These are phyloP conservation scores for Luehdorfia chinensis DNA, from an alignment of 1,140 invertebrate species.

Conservation along the genomic window DNA sequence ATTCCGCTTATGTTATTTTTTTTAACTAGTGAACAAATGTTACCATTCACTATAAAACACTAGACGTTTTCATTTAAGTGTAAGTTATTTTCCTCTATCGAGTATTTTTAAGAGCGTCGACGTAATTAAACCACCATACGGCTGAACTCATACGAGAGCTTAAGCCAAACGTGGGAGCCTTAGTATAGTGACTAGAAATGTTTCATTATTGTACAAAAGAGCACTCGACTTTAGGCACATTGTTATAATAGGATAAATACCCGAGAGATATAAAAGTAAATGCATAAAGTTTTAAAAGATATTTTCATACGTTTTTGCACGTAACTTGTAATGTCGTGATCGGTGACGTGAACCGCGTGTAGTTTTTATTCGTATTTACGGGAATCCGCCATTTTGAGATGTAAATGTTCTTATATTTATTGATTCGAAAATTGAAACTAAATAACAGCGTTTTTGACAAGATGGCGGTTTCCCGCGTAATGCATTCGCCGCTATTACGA, in stretches of 20 bases:
- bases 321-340: slow-evolving; percentile 53
- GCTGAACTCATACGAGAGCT: slow-evolving; percentile 31
- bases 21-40: slow-evolving; percentile 72
- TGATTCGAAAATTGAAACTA: slow-evolving; percentile 9
- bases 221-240: slow-evolving; percentile 70
- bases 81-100: slow-evolving; percentile 56
- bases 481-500: slow-evolving; percentile 48
- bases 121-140: slow-evolving; percentile 22
- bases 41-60: slow-evolving; percentile 71
- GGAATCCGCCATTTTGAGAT: slow-evolving; percentile 31
- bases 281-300: slow-evolving; percentile 71
- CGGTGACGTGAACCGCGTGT: slow-evolving; percentile 39
- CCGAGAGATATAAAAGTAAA: slow-evolving; percentile 68
- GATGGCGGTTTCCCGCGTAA: slow-evolving; percentile 39
- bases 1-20: slow-evolving; percentile 27
- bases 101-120: slow-evolving; percentile 51
- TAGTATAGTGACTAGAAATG: slow-evolving; percentile 64
- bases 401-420: slow-evolving; percentile 20
- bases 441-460: slow-evolving; percentile 9
- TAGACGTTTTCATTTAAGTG: slow-evolving; percentile 56
- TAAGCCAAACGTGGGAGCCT: slow-evolving; percentile 45
- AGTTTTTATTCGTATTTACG: slow-evolving; percentile 50
- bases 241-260: slow-evolving; percentile 67
- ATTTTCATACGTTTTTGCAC: slow-evolving; percentile 77
- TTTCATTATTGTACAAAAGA: slow-evolving; percentile 69